phyloP scores from a whole-genome alignment of 2,797 vertebrate genomes.

The Bryconaethiops microstoma region DNA sequence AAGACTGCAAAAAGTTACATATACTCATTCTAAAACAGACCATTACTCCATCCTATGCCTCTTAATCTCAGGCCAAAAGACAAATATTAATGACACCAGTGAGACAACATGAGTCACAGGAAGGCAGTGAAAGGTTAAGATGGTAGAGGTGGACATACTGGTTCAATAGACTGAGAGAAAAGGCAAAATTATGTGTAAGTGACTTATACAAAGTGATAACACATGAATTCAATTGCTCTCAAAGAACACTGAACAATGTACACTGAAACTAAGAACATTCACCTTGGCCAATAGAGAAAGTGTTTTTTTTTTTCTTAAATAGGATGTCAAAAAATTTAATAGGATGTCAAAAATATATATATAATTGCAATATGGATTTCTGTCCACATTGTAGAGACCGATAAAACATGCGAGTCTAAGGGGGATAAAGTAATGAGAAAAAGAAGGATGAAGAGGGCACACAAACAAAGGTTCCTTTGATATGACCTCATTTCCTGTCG shows the following conservation, averaged over 20 bases:
- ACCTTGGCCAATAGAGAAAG: too few relatives aligned
- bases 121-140: not conserved
- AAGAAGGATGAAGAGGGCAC: constrained; percentile 23
- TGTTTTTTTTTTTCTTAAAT: too few relatives aligned
- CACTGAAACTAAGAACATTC: too few relatives aligned
- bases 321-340: not conserved
- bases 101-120: not conserved
- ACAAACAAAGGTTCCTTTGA: constrained; percentile 66
- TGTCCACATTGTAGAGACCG: not conserved
- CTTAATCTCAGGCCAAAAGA: constrained; percentile 1
- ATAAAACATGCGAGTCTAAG: not conserved
- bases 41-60: not conserved
- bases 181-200: too few relatives aligned
- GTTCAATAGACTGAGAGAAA: too few relatives aligned
- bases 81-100: not conserved
- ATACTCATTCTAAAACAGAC: not conserved
- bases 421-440: constrained; percentile 20
- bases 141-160: too few relatives aligned
- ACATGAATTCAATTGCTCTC: too few relatives aligned
- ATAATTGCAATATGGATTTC: not conserved
- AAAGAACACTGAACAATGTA: too few relatives aligned
- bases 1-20: constrained; percentile 3
- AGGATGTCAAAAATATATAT: not conserved
- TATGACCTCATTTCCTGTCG: constrained; percentile 72
- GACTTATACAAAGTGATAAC: too few relatives aligned